Evolutionary conservation across 2,113 vertebrate species (phyloP).

Genomic region (Suncus etruscus): DNA sequence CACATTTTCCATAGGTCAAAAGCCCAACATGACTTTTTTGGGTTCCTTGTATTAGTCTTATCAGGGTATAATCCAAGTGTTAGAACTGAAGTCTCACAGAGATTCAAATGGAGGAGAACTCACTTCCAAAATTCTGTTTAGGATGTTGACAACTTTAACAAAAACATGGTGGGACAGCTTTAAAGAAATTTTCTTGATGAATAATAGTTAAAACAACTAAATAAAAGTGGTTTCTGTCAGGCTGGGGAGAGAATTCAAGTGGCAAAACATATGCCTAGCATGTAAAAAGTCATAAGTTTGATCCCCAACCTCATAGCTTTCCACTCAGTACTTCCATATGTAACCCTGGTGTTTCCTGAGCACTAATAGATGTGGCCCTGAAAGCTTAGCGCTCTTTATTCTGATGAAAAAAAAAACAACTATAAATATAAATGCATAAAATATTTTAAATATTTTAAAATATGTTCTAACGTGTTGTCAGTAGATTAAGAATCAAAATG

Average conservation of each 20-base stretch:
- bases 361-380: no score
- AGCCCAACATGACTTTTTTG: background rate
- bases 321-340: no score
- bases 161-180: background rate
- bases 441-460: no score
- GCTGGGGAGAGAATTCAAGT: no score
- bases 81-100: background rate
- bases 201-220: background rate
- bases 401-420: no score
- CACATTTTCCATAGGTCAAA: background rate
- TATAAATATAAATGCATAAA: no score
- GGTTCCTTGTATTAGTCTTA: slow-evolving; percentile 22
- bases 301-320: no score
- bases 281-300: no score
- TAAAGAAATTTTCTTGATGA: background rate
- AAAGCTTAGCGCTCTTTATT: no score
- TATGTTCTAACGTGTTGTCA: background rate
- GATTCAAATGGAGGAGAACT: background rate
- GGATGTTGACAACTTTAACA: background rate
- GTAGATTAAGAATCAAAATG: background rate
- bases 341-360: no score
- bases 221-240: background rate
- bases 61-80: background rate
- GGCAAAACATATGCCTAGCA: no score
- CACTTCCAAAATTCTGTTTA: background rate